phyloP scores from a whole-genome alignment of 2,888 invertebrate species.

The Tinea pellionella region DNA sequence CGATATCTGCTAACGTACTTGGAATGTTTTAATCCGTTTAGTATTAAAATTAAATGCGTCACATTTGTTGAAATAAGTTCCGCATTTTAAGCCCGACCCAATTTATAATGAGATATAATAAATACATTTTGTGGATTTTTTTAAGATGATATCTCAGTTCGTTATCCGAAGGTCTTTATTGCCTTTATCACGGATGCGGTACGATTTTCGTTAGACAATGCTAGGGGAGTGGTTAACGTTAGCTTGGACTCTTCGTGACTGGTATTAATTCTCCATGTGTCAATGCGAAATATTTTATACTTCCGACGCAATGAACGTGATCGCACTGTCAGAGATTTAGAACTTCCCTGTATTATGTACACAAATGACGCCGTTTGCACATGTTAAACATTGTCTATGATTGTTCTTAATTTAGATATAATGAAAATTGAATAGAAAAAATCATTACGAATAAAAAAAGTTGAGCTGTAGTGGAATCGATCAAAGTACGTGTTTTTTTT shows the following conservation, averaged over 20 bases:
- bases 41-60: neutral
- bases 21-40: neutral
- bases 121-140: neutral
- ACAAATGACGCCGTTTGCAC: neutral
- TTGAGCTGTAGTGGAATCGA: too few species aligned
- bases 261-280: conserved; percentile 53
- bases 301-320: conserved; percentile 48
- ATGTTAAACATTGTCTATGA: neutral
- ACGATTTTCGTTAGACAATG: conserved; percentile 36
- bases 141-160: conserved; percentile 16
- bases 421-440: too few species aligned
- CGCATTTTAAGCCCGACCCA: neutral
- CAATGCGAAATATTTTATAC: conserved; percentile 39
- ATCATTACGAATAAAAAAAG: too few species aligned
- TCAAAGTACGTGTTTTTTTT: too few species aligned
- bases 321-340: conserved; percentile 22
- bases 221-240: conserved; percentile 40
- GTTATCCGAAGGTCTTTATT: neutral
- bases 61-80: neutral
- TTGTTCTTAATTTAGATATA: too few species aligned
- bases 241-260: conserved; percentile 38
- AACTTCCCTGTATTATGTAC: neutral
- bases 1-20: too few species aligned
- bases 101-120: neutral
- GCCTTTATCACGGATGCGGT: conserved; percentile 18